phyloP scores from a whole-genome alignment of 2,113 vertebrate genomes.

The Gadus chalcogrammus region DNA sequence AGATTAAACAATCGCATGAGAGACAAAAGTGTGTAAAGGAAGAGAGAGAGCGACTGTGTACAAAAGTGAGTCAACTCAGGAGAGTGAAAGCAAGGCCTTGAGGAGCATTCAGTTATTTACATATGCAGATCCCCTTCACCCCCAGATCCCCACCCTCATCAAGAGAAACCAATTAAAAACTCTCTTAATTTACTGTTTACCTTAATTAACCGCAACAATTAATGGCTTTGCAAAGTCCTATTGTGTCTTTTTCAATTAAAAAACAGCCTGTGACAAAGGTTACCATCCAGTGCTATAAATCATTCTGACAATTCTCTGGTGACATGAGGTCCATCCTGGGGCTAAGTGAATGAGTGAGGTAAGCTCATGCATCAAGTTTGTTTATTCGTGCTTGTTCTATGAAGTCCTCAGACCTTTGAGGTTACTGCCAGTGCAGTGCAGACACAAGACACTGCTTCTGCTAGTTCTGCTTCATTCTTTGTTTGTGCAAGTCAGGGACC shows the following conservation, averaged over 20 bases:
- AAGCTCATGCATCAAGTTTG: slow-evolving; percentile 5
- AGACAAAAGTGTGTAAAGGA: neutral
- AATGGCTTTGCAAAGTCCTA: slow-evolving; percentile 65
- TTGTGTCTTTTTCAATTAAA: slow-evolving; percentile 68
- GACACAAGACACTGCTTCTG: too few relatives aligned
- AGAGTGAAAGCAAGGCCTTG: slow-evolving; percentile 43
- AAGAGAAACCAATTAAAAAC: slow-evolving; percentile 71
- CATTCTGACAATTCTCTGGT: slow-evolving; percentile 41
- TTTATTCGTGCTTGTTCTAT: neutral
- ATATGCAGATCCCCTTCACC: slow-evolving; percentile 66
- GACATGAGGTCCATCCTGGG: slow-evolving; percentile 32
- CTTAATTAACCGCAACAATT: slow-evolving; percentile 72
- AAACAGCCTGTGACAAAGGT: slow-evolving; percentile 58
- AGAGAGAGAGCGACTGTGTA: neutral
- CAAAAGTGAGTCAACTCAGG: neutral
- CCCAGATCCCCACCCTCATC: slow-evolving; percentile 70
- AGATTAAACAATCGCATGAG: too few relatives aligned
- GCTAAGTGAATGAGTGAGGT: slow-evolving; percentile 33
- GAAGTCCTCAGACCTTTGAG: too few relatives aligned
- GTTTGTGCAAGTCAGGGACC: too few relatives aligned
- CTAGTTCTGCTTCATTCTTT: too few relatives aligned
- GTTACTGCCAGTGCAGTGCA: too few relatives aligned
- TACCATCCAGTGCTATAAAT: slow-evolving; percentile 53
- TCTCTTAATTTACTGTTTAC: slow-evolving; percentile 73
- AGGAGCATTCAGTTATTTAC: slow-evolving; percentile 69